phyloP scores from a whole-genome alignment of 2,797 vertebrate species.

The Channallabes apus region DNA sequence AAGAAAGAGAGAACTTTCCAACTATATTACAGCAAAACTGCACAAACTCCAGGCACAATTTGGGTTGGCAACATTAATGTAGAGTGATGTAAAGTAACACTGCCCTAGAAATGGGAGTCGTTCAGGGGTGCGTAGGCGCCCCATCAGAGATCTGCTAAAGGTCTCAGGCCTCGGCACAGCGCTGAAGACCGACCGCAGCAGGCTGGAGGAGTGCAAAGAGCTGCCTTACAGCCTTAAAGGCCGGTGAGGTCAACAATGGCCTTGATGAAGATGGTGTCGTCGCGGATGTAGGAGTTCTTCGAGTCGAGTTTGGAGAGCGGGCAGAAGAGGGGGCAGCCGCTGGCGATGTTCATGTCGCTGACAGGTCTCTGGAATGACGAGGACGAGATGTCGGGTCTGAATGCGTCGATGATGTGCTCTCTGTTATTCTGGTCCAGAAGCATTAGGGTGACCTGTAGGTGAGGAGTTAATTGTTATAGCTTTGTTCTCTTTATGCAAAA shows the following conservation, averaged over 20 bases:
- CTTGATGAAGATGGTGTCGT: constrained; percentile 97
- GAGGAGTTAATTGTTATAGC: background rate
- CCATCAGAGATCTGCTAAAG: constrained; percentile 39
- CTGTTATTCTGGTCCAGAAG: constrained; percentile 95
- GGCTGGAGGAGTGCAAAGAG: constrained; percentile 39
- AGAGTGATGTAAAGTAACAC: constrained; percentile 39
- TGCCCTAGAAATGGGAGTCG: constrained; percentile 41
- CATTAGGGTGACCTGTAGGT: constrained; percentile 90
- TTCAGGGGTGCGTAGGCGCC: constrained; percentile 25
- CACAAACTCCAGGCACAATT: constrained; percentile 56
- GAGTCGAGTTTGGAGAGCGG: constrained; percentile 88
- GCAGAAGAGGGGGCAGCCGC: constrained; percentile 96
- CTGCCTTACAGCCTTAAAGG: constrained; percentile 71
- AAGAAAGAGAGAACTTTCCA: constrained; percentile 41
- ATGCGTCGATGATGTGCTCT: constrained; percentile 95
- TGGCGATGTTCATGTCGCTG: constrained; percentile 96
- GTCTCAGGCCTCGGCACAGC: constrained; percentile 37
- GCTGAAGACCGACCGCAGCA: constrained; percentile 46
- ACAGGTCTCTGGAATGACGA: constrained; percentile 94
- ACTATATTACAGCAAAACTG: constrained; percentile 54
- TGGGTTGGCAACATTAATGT: constrained; percentile 53
- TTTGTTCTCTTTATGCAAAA: background rate
- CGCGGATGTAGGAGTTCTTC: constrained; percentile 91
- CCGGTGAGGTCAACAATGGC: constrained; percentile 95
- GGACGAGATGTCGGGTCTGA: constrained; percentile 89